Percentiles rank a stretch among this genome's conserved stretches.
phyloP scores from a whole-genome alignment of 2,888 invertebrate species.

The Schizaphis graminum region DNA sequence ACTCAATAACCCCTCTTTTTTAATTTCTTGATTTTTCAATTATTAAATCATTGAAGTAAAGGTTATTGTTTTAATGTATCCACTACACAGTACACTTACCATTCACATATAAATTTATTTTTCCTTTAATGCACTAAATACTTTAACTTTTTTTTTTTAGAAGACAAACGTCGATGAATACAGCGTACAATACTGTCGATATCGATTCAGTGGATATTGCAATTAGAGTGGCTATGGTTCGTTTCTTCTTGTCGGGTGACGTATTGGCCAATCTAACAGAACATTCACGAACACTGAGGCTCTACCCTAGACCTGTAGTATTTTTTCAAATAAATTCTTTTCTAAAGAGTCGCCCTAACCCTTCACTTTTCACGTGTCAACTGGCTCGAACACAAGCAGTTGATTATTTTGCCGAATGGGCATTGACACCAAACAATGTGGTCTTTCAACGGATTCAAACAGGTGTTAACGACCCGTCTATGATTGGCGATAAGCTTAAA shows the following conservation, averaged over 20 bases:
- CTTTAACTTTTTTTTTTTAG: constrained; percentile 14
- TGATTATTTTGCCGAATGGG: constrained; percentile 99
- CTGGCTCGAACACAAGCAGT: constrained; percentile 98
- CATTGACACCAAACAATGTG: constrained; percentile 95
- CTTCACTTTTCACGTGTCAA: constrained; percentile 89
- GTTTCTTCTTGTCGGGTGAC: constrained; percentile 93
- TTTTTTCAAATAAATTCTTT: constrained; percentile 99
- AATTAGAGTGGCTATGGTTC: constrained; percentile 96
- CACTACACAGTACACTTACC: not conserved
- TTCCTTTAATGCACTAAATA: not conserved
- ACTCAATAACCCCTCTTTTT: not conserved
- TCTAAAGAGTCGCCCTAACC: constrained; percentile 90
- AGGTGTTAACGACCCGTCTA: constrained; percentile 92
- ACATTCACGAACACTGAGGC: constrained; percentile 93
- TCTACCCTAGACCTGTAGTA: constrained; percentile 98
- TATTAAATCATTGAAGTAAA: not conserved
- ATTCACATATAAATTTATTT: not conserved
- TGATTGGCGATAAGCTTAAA: constrained; percentile 97
- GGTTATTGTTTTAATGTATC: not conserved
- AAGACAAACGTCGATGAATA: not conserved
- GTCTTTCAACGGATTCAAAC: constrained; percentile 98
- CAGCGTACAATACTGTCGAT: constrained; percentile 84
- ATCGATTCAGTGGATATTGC: constrained; percentile 99
- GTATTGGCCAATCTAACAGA: constrained; percentile 97
- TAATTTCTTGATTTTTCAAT: not conserved